Evolutionary conservation across 1,140 invertebrate species (phyloP), one percentile per base, ranked within the genome.

Genomic region (Pachypeltis micranthus): DNA sequence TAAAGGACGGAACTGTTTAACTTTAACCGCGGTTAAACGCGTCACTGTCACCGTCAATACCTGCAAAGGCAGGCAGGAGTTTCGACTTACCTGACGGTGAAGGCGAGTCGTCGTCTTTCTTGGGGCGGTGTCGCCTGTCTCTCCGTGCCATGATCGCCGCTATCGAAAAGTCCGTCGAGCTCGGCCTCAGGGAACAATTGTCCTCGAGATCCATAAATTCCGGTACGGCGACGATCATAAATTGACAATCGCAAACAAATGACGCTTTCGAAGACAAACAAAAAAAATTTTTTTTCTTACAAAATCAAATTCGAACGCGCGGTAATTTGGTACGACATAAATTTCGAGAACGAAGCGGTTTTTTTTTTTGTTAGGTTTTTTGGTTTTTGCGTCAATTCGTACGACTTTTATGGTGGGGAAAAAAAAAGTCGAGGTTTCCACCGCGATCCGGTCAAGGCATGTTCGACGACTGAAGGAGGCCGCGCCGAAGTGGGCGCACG

Each of bases 111-210:
- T 59, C 57, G 26, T 59, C 57, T 31, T 59, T 59, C 57, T 59
- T 59, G 26, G 57, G 57, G 1, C 57, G 57, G 57, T 59, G 26
- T n/a, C 57, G 26, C 29, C 57, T 28, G 29, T 59, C 57, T 1
- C 84, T 81, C 60, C 85, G 78, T 61, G 87, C 87, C 88, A 93
- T 93, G 70, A 93, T 93, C 59, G 91, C 90, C 27, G 90, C 90
- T 71, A 93, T 93, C 65, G 89, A 91, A 78, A 93, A 93, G 77
- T 93, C 90, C 67, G 90, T 93, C 67, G 88, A 87, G 73, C 83
- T 85, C 25, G 57, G 57, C 29, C 57, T n/a, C 29, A 59, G 29
- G 2, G 57, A 29, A 28, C 57, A 59, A 31, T 59, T 34, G 26
- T 59, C 57, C 29, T 59, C 57, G 26, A 59, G 26, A 59, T 59